These are phyloP conservation scores for Salarias fasciatus DNA, from an alignment of 2,797 vertebrate genomes.

Conservation along the genomic window DNA sequence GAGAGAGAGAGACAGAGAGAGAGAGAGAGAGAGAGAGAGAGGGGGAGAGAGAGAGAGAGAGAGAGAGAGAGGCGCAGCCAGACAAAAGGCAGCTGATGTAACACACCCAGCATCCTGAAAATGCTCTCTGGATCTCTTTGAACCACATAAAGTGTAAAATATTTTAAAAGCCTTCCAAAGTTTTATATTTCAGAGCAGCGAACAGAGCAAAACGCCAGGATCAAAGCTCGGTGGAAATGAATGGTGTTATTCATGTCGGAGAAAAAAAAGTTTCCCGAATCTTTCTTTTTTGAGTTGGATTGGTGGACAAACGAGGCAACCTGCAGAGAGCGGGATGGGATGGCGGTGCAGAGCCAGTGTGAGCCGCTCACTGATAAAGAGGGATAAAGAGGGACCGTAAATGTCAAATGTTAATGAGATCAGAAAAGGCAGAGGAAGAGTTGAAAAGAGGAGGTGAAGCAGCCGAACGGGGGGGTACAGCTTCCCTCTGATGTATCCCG, in stretches of 20 bases:
- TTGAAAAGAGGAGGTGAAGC: conserved; percentile 61
- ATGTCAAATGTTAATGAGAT: conserved; percentile 71
- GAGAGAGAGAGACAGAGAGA: too few species aligned
- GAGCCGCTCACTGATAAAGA: conserved; percentile 13
- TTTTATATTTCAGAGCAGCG: neutral
- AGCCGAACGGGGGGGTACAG: conserved; percentile 40
- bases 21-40: too few species aligned
- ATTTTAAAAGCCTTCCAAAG: neutral
- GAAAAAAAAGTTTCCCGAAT: conserved; percentile 1
- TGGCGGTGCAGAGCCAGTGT: neutral
- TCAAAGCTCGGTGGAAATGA: conserved; percentile 10
- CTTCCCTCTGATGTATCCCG: conserved; percentile 63
- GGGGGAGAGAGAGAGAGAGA: too few species aligned
- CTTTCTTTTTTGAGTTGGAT: neutral
- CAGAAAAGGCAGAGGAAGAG: conserved; percentile 49
- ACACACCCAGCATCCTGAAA: too few species aligned
- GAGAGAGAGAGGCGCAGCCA: too few species aligned
- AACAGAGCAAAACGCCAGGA: conserved; percentile 5
- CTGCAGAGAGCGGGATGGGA: conserved; percentile 6
- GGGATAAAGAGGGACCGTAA: conserved; percentile 49
- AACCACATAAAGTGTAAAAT: neutral
- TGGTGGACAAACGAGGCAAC: neutral
- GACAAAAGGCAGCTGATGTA: too few species aligned
- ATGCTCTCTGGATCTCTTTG: too few species aligned
- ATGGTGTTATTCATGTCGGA: neutral